Percentiles rank a stretch among this genome's conserved stretches.
Conservation (phyloP, 2,113 vertebrate genomes). For the Chelonoidis abingdonii region DNA sequence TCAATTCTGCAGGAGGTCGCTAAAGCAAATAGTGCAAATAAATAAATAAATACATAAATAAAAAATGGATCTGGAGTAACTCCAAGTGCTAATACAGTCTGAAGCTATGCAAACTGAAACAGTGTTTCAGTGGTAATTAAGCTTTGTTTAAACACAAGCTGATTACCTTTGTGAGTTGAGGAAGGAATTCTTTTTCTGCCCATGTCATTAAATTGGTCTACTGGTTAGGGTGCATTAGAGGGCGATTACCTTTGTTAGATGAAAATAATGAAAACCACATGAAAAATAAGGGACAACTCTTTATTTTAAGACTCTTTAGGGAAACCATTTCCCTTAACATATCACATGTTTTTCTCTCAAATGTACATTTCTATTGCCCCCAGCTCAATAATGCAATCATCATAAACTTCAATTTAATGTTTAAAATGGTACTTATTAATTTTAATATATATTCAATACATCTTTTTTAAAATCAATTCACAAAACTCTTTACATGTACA, state of each 20-base stretch:
- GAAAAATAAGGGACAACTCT: background rate
- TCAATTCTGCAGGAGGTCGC: background rate
- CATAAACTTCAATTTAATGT: background rate
- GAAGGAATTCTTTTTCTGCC: background rate
- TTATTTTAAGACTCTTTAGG: background rate
- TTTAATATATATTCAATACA: background rate
- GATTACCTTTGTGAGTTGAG: rapidly evolving
- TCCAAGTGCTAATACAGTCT: background rate
- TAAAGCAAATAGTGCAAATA: background rate
- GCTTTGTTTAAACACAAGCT: background rate
- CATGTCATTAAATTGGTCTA: rapidly evolving
- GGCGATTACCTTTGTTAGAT: background rate
- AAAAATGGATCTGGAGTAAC: background rate
- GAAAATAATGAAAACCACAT: background rate
- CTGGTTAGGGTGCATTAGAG: background rate
- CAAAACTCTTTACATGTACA: background rate
- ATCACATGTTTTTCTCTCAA: background rate
- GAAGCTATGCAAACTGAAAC: background rate
- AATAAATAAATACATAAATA: background rate
- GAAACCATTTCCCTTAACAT: background rate
- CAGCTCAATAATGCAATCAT: background rate
- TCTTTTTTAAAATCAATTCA: background rate
- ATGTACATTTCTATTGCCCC: background rate
- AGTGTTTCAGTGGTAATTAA: background rate
- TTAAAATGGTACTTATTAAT: background rate